Evolutionary conservation across 2,797 vertebrate genomes (phyloP).

Genomic region (Tapera naevia): DNA sequence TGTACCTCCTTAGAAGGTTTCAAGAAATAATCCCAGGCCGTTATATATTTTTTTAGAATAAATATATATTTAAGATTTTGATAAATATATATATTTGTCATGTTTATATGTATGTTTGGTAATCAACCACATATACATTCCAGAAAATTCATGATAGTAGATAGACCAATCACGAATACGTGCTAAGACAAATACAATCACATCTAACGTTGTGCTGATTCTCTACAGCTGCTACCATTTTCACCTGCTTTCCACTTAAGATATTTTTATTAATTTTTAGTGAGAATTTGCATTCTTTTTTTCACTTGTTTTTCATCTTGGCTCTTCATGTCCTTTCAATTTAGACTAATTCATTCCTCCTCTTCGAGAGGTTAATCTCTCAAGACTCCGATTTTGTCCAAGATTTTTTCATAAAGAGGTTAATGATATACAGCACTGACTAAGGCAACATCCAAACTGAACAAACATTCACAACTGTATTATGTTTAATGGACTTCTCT

Average conservation of each 20-base stretch:
- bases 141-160: background rate
- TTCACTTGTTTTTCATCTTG: background rate
- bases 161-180: background rate
- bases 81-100: background rate
- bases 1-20: background rate
- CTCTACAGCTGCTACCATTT: background rate
- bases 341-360: background rate
- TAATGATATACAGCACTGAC: background rate
- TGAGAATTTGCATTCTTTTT: background rate
- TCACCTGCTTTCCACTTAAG: background rate
- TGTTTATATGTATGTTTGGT: background rate
- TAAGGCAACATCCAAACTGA: background rate
- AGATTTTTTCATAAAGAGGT: background rate
- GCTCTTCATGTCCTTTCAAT: background rate
- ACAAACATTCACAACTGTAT: background rate
- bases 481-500: background rate
- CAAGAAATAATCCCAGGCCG: fast-evolving
- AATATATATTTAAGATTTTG: background rate
- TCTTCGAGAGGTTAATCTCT: background rate
- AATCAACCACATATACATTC: background rate
- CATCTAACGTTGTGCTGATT: background rate
- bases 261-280: background rate
- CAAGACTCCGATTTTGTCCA: background rate
- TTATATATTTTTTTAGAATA: background rate
- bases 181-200: background rate